Conservation (phyloP, 2,797 vertebrate species). For the Pseudochirops corinnae region DNA sequence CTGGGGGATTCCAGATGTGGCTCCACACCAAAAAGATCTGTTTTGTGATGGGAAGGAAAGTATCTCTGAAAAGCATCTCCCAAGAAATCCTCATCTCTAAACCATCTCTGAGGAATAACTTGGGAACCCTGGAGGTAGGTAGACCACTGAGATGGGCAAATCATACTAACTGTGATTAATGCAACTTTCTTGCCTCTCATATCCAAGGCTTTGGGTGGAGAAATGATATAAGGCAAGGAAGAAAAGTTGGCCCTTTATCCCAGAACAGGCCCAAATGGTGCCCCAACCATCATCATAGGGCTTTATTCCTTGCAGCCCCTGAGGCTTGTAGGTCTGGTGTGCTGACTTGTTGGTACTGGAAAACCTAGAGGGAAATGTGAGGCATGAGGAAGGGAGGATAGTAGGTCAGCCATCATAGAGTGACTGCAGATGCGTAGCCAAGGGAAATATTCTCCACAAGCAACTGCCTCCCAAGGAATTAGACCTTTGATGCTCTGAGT, state of each 20-base stretch:
- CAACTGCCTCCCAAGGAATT: background rate
- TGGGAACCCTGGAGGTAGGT: background rate
- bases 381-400: background rate
- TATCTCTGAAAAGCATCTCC: background rate
- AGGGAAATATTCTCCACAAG: background rate
- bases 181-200: background rate
- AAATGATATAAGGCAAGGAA: background rate
- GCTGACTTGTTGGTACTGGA: background rate
- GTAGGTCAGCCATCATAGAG: background rate
- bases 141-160: background rate
- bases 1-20: constrained; percentile 84
- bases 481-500: background rate
- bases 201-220: background rate
- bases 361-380: background rate
- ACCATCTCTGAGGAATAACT: background rate
- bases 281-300: background rate
- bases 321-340: background rate
- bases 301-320: background rate
- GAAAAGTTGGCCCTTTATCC: background rate
- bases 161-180: background rate
- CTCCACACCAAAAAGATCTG: constrained; percentile 73
- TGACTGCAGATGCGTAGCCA: background rate
- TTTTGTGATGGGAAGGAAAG: constrained; percentile 39
- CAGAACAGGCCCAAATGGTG: background rate
- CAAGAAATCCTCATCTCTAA: background rate